Evolutionary conservation across 2,797 vertebrate genomes (phyloP).

Genomic region (Hapalemur alaotrensis): DNA sequence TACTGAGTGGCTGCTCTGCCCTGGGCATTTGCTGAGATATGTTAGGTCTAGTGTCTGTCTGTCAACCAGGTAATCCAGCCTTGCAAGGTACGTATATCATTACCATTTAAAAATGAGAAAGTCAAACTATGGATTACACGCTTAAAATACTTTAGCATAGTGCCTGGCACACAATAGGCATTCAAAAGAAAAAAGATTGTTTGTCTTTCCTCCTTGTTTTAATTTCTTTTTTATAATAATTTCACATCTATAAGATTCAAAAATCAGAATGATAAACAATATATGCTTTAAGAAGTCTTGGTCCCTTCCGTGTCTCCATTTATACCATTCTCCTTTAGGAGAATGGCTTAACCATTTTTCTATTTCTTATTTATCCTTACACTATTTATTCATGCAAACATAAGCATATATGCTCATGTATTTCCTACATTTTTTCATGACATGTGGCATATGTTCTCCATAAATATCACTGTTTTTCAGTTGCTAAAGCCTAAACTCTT

Average conservation of each 20-base stretch:
- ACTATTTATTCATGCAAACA: background rate
- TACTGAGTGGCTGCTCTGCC: background rate
- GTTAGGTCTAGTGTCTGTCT: background rate
- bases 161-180: background rate
- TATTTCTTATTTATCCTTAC: background rate
- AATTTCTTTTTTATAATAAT: background rate
- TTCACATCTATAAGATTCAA: background rate
- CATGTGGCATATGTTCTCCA: background rate
- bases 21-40: background rate
- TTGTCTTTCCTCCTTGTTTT: background rate
- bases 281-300: background rate
- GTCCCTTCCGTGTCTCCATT: background rate
- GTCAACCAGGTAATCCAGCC: background rate
- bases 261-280: background rate
- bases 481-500: background rate
- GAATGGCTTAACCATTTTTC: background rate
- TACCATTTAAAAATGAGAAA: background rate
- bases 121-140: background rate
- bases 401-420: background rate
- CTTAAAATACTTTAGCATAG: background rate
- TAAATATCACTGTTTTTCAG: background rate
- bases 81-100: background rate
- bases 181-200: background rate
- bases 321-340: background rate
- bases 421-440: background rate